Conservation (phyloP, 1,140 invertebrate species). For the Anoplolepis gracilipes region DNA sequence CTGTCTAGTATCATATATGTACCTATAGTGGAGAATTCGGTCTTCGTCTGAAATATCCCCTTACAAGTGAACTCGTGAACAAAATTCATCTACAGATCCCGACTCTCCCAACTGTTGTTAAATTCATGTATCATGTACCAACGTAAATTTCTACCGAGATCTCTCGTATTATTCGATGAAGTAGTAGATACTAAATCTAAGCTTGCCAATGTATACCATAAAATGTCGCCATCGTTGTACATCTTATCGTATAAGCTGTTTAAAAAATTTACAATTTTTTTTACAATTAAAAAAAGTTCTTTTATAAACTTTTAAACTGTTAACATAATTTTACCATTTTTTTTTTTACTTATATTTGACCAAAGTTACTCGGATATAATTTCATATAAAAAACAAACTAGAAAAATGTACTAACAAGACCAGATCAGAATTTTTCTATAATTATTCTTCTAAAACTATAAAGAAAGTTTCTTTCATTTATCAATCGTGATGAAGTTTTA, state of each 20-base stretch:
- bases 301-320: not conserved
- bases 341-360: not conserved
- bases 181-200: not conserved
- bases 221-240: not conserved
- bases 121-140: not conserved
- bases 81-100: not conserved
- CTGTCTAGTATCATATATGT: not conserved
- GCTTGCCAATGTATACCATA: not conserved
- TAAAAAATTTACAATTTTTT: not conserved
- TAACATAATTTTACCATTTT: not conserved
- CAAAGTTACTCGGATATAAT: not conserved
- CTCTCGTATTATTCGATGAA: not conserved
- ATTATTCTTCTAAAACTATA: conserved; percentile 17
- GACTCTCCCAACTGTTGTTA: not conserved
- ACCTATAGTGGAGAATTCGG: too few species aligned
- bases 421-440: conserved; percentile 14
- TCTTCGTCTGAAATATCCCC: not conserved
- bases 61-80: not conserved
- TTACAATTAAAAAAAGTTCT: not conserved
- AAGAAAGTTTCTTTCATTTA: conserved; percentile 56
- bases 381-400: not conserved
- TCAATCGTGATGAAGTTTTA: conserved; percentile 45
- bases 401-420: not conserved
- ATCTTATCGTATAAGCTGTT: not conserved
- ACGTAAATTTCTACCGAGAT: not conserved